Base-by-base conservation (phyloP, 1,140 invertebrate species). In the Trichoplusia ni region DNA sequence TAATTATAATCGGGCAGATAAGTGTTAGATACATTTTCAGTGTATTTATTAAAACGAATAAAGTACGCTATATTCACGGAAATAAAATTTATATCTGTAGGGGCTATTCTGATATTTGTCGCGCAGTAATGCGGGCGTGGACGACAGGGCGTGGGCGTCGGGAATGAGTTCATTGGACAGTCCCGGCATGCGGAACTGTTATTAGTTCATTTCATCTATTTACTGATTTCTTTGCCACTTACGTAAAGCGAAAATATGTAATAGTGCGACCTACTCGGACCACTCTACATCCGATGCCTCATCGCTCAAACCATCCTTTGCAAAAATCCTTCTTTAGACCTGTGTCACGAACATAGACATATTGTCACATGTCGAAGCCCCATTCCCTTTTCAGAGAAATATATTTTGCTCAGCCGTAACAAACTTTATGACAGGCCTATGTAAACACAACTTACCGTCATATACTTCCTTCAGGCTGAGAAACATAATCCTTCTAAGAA, bases 81-180 rank as follows among this genome's bases (percentile, higher is more conserved):
- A 67, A 66, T 64, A 66, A 40, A 21, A 27, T 69, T 64, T 66
- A n/a, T n/a, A 69, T 72, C 61, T 67, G 51, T 18, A 38, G 47
- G 47, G 44, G 33, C 49, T 61, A 62, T 64, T 51, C 40, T 64
- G 49, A 60, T 69, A 73, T 73, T 64, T 64, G 70, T 73, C 59
- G 64, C 63, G 27, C 40, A 47, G 42, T 54, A 65, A 61, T 62
- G 56, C 54, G 54, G 54, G 37, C 38, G 54, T 44, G 54, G 54
- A 44, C 46, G 60, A 38, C 62, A 42, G 27, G 56, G 79, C 73
- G 80, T 84, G 79, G 80, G 80, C 67, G 72, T 27, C 67, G 46
- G 60, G 54, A 80, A 77, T 67, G 79, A 77, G 82, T 80, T 80
- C 79, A 82, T 71, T 71, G 79, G 75, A 84, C 79, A 81, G 65